Conservation (phyloP, 1,140 invertebrate genomes). For the Conus betulinus region DNA sequence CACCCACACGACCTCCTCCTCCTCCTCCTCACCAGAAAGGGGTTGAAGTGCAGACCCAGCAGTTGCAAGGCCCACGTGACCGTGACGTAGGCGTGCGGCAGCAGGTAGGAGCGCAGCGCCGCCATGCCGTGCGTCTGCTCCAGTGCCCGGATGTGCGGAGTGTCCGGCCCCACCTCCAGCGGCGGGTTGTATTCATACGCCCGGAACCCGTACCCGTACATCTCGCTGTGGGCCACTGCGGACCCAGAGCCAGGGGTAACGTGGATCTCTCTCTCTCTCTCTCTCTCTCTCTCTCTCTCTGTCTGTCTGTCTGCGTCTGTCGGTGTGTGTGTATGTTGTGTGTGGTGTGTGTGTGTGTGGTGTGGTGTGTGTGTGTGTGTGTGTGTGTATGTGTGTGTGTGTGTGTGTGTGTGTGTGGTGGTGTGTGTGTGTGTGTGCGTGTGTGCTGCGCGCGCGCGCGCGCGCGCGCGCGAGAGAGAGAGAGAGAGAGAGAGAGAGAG, state of each 20-base stretch:
- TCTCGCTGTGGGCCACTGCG: conserved; percentile 64
- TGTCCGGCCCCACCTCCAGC: conserved; percentile 21
- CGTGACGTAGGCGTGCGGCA: conserved; percentile 53
- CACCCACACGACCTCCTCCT: no score
- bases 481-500: no score
- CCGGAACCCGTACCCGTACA: conserved; percentile 64
- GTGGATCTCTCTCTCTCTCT: no score
- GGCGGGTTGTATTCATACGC: conserved; percentile 63
- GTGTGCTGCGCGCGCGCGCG: no score
- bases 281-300: neutral
- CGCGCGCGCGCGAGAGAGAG: no score
- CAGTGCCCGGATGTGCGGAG: conserved; percentile 41
- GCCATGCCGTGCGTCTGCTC: conserved; percentile 55
- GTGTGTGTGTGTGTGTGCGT: no score
- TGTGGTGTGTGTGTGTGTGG: no score
- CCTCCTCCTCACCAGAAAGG: conserved; percentile 56
- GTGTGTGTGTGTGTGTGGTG: neutral
- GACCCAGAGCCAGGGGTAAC: no score
- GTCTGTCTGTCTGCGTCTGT: no score
- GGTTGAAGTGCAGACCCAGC: conserved; percentile 38
- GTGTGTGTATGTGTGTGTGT: neutral
- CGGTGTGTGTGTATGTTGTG: no score
- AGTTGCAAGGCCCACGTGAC: conserved; percentile 40
- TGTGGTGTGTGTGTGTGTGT: no score
- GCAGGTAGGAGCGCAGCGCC: conserved; percentile 59